A percentile compares a stretch with the other conserved stretches of the same genome.
These are phyloP conservation scores for Apaloderma vittatum DNA, from an alignment of 2,113 vertebrate species.

Conservation along the genomic window DNA sequence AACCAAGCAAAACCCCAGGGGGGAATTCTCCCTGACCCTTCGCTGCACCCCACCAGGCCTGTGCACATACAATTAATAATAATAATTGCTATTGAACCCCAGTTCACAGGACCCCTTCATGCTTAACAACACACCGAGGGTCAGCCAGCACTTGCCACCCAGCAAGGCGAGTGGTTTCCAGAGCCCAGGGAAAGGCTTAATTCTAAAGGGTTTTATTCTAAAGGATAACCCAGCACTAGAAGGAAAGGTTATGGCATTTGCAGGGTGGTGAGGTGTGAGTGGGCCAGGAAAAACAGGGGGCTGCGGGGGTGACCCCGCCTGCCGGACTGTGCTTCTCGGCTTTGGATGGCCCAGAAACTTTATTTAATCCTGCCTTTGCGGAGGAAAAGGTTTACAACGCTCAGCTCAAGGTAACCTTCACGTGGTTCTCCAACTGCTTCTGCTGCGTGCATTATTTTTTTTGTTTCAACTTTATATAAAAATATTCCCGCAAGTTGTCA, in stretches of 20 bases:
- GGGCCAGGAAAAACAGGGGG: not conserved
- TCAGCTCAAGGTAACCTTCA: slow-evolving; percentile 70
- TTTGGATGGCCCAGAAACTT: not conserved
- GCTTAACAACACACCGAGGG: fast-evolving
- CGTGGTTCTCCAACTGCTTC: not conserved
- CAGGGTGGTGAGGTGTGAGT: not conserved
- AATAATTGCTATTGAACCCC: not conserved
- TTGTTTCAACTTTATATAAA: not conserved
- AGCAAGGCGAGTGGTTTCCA: not conserved
- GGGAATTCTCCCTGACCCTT: not conserved
- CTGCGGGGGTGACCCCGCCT: not conserved
- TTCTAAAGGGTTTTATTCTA: fast-evolving
- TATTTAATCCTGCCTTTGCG: not conserved
- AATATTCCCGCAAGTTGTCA: not conserved
- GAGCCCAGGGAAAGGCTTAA: not conserved
- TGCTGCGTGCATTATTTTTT: not conserved
- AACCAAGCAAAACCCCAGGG: not conserved
- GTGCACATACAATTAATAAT: not conserved
- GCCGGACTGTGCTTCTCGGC: not conserved
- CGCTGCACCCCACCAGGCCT: fast-evolving
- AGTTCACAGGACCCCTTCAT: fast-evolving
- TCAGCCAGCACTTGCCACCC: not conserved
- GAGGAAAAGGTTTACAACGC: not conserved
- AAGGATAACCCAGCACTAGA: not conserved
- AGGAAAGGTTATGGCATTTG: fast-evolving